Base-by-base conservation (phyloP, 2,888 invertebrate species). In the Piscicola geometra region DNA sequence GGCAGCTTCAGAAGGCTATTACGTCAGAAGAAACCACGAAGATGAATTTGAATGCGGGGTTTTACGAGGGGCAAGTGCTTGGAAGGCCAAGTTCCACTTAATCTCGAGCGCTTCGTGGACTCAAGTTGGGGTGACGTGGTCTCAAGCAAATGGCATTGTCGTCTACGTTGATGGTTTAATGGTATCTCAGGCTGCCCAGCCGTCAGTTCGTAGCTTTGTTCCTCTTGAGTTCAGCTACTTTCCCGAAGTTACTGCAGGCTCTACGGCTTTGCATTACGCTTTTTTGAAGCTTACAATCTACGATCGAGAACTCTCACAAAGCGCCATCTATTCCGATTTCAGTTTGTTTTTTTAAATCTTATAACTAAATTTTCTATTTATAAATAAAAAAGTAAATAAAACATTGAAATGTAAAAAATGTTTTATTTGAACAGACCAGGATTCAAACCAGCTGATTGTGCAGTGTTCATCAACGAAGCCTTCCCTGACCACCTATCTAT, bases 31-130 rank as follows among this genome's bases (percentile, higher is more conserved):
- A 77, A 79, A 80, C 64, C 81, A 78, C 71, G 83, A 82, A 1
- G 79, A 81, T 76, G 83, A 84, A 77, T 82, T 81, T 72, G 82
- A 83, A 66, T 78, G 82, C 12, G 83, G 83, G 0, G 81, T 84
- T 3, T 78, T 82, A 2, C 68, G 75, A 30, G 79, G 76, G 1
- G 78, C 77, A 21, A 73, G 75, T 3, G 41, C 78, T 0, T 84
- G 84, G 84, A 75, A 71, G 12, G n/a, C 41, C 0, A 76, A 64
- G 28, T 79, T 84, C 75, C 77, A 79, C 15, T 78, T 84, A 5
- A 68, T 75, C 9, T 25, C n/a, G 5, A 50, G 78, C 0, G 77
- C 76, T 0, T 68, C 78, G 0, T 81, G 80, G 80, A 78, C 79
- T 15, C 78, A 81, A 75, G 70, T 84, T 25, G 77, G 78, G 0